phyloP scores from a whole-genome alignment of 2,888 invertebrate species.

The Pterostichus madidus region DNA sequence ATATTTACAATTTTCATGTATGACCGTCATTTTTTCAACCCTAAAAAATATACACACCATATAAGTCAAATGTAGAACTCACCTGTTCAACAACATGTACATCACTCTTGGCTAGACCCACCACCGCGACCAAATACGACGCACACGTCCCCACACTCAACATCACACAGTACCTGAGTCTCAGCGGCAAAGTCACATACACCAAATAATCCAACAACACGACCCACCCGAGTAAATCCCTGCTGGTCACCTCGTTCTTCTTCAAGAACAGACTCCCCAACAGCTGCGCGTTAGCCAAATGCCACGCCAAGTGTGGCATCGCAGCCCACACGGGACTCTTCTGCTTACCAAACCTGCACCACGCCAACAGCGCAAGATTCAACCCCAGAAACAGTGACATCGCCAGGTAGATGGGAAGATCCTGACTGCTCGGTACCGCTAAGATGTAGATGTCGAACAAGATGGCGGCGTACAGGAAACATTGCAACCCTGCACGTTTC shows the following conservation, averaged over 20 bases:
- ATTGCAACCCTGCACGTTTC: conserved; percentile 84
- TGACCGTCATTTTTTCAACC: too few species aligned
- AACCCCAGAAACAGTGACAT: conserved; percentile 75
- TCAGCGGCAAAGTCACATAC: conserved; percentile 86
- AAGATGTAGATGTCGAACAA: conserved; percentile 83
- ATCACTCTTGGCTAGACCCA: conserved; percentile 80
- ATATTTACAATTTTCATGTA: too few species aligned
- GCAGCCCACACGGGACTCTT: conserved; percentile 78
- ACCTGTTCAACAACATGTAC: conserved; percentile 78
- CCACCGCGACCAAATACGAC: conserved; percentile 81
- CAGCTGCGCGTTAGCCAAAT: conserved; percentile 82
- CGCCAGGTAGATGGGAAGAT: conserved; percentile 73
- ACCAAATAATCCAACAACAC: conserved; percentile 86
- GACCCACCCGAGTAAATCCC: conserved; percentile 86
- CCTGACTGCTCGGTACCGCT: conserved; percentile 79
- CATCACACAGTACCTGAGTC: conserved; percentile 82
- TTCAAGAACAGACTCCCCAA: conserved; percentile 82
- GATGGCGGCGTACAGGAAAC: conserved; percentile 84
- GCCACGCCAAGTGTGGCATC: conserved; percentile 84
- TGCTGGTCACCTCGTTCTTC: conserved; percentile 80
- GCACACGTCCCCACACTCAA: conserved; percentile 82
- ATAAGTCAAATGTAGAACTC: conserved; percentile 68
- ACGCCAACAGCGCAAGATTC: conserved; percentile 75
- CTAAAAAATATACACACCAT: too few species aligned
- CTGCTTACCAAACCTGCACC: conserved; percentile 72